phyloP scores from a whole-genome alignment of 2,888 invertebrate genomes.

The Caenorhabditis doughertyi region DNA sequence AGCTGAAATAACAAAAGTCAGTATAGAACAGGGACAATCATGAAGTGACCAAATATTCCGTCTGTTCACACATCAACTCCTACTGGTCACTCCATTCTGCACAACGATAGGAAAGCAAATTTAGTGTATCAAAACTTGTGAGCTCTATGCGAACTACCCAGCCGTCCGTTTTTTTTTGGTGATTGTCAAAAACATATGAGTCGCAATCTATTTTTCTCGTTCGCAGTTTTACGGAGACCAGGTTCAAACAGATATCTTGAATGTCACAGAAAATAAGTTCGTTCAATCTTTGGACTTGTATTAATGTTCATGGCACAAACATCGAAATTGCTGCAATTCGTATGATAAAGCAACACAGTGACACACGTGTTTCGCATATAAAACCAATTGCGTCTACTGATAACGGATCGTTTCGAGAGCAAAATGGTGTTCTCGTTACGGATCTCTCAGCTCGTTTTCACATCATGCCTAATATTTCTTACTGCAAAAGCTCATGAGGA shows the following conservation, averaged over 20 bases:
- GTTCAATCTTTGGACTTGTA: slow-evolving; percentile 9
- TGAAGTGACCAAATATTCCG: slow-evolving; percentile 20
- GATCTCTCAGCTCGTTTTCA: slow-evolving; percentile 1
- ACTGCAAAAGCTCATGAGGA: slow-evolving; percentile 11
- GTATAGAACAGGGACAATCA: neutral
- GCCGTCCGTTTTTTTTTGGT: too few species aligned
- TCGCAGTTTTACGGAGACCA: too few species aligned
- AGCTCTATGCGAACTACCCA: too few species aligned
- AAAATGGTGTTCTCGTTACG: slow-evolving; percentile 27
- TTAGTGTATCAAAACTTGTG: neutral
- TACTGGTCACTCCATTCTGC: neutral
- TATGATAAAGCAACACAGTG: slow-evolving; percentile 46
- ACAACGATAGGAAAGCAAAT: too few species aligned
- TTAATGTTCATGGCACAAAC: slow-evolving; percentile 12
- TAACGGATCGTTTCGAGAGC: slow-evolving; percentile 18
- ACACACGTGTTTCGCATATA: slow-evolving; percentile 41
- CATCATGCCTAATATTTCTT: slow-evolving; percentile 1
- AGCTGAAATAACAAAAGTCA: slow-evolving; percentile 32
- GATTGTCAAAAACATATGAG: too few species aligned
- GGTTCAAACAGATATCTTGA: too few species aligned
- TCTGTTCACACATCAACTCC: slow-evolving; percentile 29
- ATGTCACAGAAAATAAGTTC: neutral
- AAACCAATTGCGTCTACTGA: slow-evolving; percentile 10
- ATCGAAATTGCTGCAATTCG: slow-evolving; percentile 19
- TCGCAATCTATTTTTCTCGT: too few species aligned